These are phyloP conservation scores for Diplazon laetatorius DNA, from an alignment of 2,888 invertebrate genomes.

Conservation along the genomic window DNA sequence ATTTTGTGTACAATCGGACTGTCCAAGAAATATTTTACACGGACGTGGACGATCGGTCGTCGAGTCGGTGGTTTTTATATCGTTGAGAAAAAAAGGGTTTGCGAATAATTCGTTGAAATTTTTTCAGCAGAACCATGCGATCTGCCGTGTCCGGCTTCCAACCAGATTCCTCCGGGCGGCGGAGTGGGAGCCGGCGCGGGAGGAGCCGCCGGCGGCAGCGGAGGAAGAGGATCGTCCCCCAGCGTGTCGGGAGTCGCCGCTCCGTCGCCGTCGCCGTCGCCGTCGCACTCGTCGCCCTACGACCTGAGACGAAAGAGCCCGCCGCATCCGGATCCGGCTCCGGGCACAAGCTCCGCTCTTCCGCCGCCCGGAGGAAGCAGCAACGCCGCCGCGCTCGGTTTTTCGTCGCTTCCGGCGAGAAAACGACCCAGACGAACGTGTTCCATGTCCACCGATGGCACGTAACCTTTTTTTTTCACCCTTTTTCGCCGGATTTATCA, in stretches of 20 bases:
- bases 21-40: no score
- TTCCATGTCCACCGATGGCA: conserved; percentile 83
- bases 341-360: conserved; percentile 85
- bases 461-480: conserved; percentile 53
- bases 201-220: conserved; percentile 83
- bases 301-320: conserved; percentile 94
- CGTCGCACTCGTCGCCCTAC: conserved; percentile 92
- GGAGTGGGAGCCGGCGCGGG: conserved; percentile 78
- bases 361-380: conserved; percentile 82
- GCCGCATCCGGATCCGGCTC: conserved; percentile 88
- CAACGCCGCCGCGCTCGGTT: conserved; percentile 83
- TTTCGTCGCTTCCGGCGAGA: conserved; percentile 91
- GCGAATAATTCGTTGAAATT: not conserved
- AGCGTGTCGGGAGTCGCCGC: conserved; percentile 81
- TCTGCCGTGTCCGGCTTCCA: conserved; percentile 87
- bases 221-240: conserved; percentile 83
- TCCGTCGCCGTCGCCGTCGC: conserved; percentile 80
- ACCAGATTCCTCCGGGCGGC: conserved; percentile 78
- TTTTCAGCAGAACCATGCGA: conserved; percentile 90
- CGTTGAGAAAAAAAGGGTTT: no score
- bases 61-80: no score
- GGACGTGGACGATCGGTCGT: no score
- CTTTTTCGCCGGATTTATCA: no score
- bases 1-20: no score
- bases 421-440: conserved; percentile 91